Evolutionary conservation across 2,113 vertebrate species (phyloP).

Genomic region (Anoura caudifer): DNA sequence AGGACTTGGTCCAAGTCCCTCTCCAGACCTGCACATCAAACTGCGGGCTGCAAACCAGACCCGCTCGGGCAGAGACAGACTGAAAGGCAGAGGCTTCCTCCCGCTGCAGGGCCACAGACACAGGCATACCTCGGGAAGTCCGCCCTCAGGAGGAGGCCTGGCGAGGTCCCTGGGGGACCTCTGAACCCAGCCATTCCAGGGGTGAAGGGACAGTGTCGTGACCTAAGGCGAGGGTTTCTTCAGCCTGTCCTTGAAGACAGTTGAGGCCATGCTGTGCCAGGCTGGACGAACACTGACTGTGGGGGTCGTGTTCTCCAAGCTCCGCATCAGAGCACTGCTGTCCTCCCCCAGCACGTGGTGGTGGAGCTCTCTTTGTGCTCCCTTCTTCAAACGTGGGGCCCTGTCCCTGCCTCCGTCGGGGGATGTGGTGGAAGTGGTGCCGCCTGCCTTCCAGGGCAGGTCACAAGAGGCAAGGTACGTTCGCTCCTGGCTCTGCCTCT

Average conservation of each 20-base stretch:
- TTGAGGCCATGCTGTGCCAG: background rate
- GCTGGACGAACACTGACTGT: too few species aligned
- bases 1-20: background rate
- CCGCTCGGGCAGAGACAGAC: background rate
- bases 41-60: background rate
- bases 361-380: background rate
- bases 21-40: background rate
- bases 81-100: background rate
- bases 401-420: too few species aligned
- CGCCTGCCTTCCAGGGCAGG: background rate
- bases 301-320: background rate
- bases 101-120: background rate
- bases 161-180: background rate
- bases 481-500: background rate
- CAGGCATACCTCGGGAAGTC: background rate
- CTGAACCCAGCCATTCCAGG: background rate
- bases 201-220: background rate
- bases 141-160: background rate
- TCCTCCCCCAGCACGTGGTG: background rate
- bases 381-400: background rate
- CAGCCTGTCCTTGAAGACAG: background rate
- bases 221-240: background rate
- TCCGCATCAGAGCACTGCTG: background rate
- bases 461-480: background rate
- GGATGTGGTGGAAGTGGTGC: background rate